A percentile compares a stretch with the other conserved stretches of the same genome.
Evolutionary conservation across 2,888 invertebrate species (phyloP).

Genomic region (Tachina fera): DNA sequence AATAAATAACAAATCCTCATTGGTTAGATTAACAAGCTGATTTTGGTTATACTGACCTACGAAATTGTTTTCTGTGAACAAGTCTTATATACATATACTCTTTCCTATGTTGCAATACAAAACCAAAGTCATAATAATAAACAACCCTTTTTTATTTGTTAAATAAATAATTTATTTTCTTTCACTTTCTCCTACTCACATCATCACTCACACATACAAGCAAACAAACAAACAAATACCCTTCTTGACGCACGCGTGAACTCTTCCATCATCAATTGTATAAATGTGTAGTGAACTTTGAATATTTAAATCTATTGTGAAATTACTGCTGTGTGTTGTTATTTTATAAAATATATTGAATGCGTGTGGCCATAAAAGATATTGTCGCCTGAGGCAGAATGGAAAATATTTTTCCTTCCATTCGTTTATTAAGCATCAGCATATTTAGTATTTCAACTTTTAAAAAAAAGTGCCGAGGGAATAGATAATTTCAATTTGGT

Average conservation of each 20-base stretch:
- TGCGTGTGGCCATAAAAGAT: background rate
- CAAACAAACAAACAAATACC: background rate
- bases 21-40: no score
- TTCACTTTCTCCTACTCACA: background rate
- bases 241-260: background rate
- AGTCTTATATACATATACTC: background rate
- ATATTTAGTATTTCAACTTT: no score
- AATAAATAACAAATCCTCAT: no score
- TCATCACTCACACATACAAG: background rate
- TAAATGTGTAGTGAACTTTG: conserved; percentile 16
- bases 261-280: background rate
- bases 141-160: conserved; percentile 48
- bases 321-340: conserved; percentile 10
- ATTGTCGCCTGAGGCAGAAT: background rate
- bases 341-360: conserved; percentile 30
- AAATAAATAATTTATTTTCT: conserved; percentile 56
- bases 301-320: conserved; percentile 41
- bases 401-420: background rate
- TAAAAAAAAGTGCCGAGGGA: no score
- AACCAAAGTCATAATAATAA: conserved; percentile 42
- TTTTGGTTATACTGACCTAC: no score
- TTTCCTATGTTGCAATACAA: conserved; percentile 25
- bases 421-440: background rate
- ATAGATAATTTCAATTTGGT: no score
- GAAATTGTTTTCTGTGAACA: background rate